Percentiles rank a stretch among this genome's conserved stretches.
Conservation (phyloP, 2,888 invertebrate genomes). For the Cantharis flavilabris region DNA sequence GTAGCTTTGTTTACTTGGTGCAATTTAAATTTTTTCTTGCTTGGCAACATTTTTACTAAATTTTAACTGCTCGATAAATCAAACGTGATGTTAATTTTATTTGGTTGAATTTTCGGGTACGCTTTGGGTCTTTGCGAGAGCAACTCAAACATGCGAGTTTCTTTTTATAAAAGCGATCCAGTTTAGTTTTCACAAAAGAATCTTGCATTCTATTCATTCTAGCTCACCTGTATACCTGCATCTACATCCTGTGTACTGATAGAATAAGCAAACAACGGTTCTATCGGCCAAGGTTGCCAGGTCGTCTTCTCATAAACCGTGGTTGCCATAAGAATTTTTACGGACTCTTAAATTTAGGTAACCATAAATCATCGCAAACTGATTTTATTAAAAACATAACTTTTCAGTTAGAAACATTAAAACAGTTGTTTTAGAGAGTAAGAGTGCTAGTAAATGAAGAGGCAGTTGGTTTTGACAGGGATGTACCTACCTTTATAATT, state of each 20-base stretch:
- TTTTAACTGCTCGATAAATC: not conserved
- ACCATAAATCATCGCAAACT: not conserved
- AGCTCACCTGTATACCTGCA: slow-evolving; percentile 56
- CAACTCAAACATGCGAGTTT: slow-evolving; percentile 27
- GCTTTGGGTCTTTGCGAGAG: slow-evolving; percentile 11
- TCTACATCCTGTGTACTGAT: slow-evolving; percentile 51
- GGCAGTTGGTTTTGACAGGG: slow-evolving; percentile 29
- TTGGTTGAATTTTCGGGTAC: not conserved
- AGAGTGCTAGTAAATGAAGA: slow-evolving; percentile 7
- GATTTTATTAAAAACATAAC: not conserved
- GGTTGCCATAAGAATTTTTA: not conserved
- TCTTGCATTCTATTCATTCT: slow-evolving; percentile 54
- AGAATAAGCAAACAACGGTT: slow-evolving; percentile 35
- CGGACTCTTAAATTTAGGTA: not conserved
- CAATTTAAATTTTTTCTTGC: not conserved
- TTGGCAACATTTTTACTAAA: not conserved
- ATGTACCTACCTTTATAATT: slow-evolving; percentile 46
- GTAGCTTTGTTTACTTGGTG: not conserved
- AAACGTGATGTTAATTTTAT: not conserved
- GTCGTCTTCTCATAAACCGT: slow-evolving; percentile 3
- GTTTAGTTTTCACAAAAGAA: slow-evolving; percentile 52
- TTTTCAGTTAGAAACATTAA: not conserved
- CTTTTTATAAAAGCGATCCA: slow-evolving; percentile 38
- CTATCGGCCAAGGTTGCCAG: slow-evolving; percentile 27
- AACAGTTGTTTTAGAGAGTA: not conserved